These are phyloP conservation scores for Drosophila nigrodunni DNA, from an alignment of 1,140 invertebrate species.

Conservation along the genomic window DNA sequence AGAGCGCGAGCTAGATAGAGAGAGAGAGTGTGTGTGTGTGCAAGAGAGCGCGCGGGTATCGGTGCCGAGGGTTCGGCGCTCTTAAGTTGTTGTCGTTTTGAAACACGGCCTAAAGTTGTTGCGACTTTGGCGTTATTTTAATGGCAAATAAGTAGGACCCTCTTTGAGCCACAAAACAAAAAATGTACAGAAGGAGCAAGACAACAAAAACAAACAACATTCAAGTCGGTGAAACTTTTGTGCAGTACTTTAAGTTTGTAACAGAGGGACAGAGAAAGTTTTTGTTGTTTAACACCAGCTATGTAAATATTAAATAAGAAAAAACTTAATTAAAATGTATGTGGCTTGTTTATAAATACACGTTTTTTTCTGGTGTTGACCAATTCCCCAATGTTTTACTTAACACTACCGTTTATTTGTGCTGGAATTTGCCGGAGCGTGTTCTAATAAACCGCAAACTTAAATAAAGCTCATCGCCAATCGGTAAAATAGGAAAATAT, in stretches of 20 bases:
- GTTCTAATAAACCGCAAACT: slow-evolving; percentile 61
- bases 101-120: slow-evolving; percentile 45
- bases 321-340: slow-evolving; percentile 82
- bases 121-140: slow-evolving; percentile 42
- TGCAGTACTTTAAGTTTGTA: slow-evolving; percentile 22
- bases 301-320: slow-evolving; percentile 74
- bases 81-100: slow-evolving; percentile 41
- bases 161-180: not conserved
- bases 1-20: not conserved
- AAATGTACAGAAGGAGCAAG: slow-evolving; percentile 9
- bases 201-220: slow-evolving; percentile 41
- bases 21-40: too few relatives aligned
- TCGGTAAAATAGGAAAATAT: slow-evolving; percentile 2
- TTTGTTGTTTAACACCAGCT: slow-evolving; percentile 55
- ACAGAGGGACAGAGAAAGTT: slow-evolving; percentile 18
- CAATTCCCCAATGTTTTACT: slow-evolving; percentile 25
- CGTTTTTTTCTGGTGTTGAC: slow-evolving; percentile 5
- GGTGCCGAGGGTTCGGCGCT: not conserved
- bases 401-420: slow-evolving; percentile 16
- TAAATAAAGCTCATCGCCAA: slow-evolving; percentile 51
- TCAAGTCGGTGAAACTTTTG: slow-evolving; percentile 42
- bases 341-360: slow-evolving; percentile 50
- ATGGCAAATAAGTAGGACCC: slow-evolving; percentile 25
- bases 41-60: not conserved
- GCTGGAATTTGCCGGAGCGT: slow-evolving; percentile 31